Evolutionary conservation across 35 echinoderm and acorn worm species (phyloP), one percentile per base, ranked within the genome.

Genomic region (Ophioderma brevispina): DNA sequence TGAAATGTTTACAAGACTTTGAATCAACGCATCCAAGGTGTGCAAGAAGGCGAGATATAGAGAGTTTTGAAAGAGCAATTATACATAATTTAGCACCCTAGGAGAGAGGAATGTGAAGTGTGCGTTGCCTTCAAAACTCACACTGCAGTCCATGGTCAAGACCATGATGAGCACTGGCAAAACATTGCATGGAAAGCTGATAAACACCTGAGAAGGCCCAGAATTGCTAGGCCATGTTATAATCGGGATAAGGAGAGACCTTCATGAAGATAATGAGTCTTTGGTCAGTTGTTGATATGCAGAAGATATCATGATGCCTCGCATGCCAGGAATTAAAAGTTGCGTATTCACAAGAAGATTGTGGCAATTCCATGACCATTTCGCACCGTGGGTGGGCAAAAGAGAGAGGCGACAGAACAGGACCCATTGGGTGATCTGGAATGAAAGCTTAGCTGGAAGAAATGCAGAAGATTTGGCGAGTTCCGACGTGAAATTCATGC

Each of bases 391-490:
- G 19, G 82, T n/a, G n/a, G 46, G 33, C 64, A 46, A 46, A 46
- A 43, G 38, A 37, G 55, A 32, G 35, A 35, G 35, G 40, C 40
- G 37, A 37, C 31, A 34, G 43, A 13, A 15, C 10, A 39, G 17
- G 13, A 19, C 43, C 42, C 8, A 28, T 59, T 25, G 85, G 17
- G 75, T 87, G 8, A 31, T 87, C 3, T 87, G 56, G 85, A 32
- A 75, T 77, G 85, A 87, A 31, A 43, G 59, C 85, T 25, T 38
- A 13, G 13, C 85, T 1, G 85, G 85, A 21, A 28, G 85, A 87
- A 76, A 87, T 31, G 56, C 85, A n/a, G 85, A 87, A 77, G 85
- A 87, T 77, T 64, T 87, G 19, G 56, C 75, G 0, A 87, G 85
- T 43, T 30, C 85, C 1, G 77, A 38, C 85, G 37, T 77, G 19